Conservation (phyloP, 2,797 vertebrate species). For the Chaenodraco wilsoni region DNA sequence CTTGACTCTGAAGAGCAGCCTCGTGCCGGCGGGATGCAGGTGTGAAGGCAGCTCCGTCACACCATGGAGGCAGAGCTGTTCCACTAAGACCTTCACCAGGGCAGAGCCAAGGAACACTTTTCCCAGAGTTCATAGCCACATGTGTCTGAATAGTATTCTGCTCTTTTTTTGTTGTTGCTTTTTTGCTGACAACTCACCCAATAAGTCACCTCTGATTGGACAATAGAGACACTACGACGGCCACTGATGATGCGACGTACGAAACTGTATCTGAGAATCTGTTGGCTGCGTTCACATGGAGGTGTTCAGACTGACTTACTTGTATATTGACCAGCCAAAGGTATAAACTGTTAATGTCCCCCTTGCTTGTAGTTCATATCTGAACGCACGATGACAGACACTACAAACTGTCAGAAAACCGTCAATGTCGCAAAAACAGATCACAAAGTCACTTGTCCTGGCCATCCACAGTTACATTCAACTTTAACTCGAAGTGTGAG, state of each 20-base stretch:
- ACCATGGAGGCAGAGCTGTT: constrained; percentile 14
- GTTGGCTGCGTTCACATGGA: background rate
- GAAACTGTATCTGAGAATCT: too few species aligned
- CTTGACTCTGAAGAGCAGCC: background rate
- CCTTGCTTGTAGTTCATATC: too few species aligned
- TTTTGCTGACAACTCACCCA: background rate
- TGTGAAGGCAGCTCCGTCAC: background rate
- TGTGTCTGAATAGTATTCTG: too few species aligned
- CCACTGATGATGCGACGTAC: background rate
- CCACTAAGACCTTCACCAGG: constrained; percentile 15
- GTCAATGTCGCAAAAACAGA: too few species aligned
- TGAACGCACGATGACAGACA: too few species aligned
- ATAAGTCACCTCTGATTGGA: background rate
- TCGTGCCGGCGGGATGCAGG: constrained; percentile 1
- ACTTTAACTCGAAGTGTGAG: background rate
- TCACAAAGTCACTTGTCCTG: too few species aligned
- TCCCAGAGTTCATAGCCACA: background rate
- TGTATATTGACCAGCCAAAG: too few species aligned
- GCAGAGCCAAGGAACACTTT: constrained; percentile 10
- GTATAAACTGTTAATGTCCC: too few species aligned
- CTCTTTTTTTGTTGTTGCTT: too few species aligned
- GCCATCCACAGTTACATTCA: too few species aligned
- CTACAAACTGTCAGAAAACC: too few species aligned
- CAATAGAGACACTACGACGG: background rate
- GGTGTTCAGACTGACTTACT: background rate